Evolutionary conservation across 2,888 invertebrate species (phyloP), one percentile per base, ranked within the genome.

Genomic region (Cephonodes hylas): DNA sequence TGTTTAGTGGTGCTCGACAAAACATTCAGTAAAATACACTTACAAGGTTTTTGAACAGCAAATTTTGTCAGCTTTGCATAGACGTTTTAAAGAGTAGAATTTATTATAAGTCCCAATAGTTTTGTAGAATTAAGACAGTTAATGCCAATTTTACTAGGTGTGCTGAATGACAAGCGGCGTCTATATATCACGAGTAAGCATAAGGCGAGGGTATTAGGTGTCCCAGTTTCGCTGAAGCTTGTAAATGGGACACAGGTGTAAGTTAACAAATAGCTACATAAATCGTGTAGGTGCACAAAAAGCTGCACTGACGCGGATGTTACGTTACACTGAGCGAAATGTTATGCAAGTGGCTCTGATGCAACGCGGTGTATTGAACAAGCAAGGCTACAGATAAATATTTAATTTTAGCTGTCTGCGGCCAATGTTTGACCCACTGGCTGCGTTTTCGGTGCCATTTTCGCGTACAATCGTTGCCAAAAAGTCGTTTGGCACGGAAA

Each of bases 401-500:
- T 80, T 76, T 78, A 79, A 82, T 75, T 79, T 74, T 76, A 74
- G 68, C 64, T 72, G 80, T 78, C 77, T 74, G 76, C 70, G 73
- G 72, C 79, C 80, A 80, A 82, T 77, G 76, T 81, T 75, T 85
- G 88, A 88, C 88, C 89, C 72, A 88, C 78, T 86, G 83, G 80
- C 83, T 73, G 71, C 71, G 66, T 79, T 81, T 67, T 71, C 64
- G 38, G 38, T 60, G 53, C 18, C 53, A 60, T 53, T 60, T 53
- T 31, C 48, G 42, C 22, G 60, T 60, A 27, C 42, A 48, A 8
- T 46, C 44, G 23, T 8, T 58, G 25, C 7, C 31, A 58, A 15
- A 42, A 42, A 38, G 13, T 1, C 18, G 25, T 58, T 25, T 23
- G 3, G n/a, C 15, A 22, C 1, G 1, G 8, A 23, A n/a, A n/a